Conservation (phyloP, 2,888 invertebrate genomes). For the Furcula furcula region DNA sequence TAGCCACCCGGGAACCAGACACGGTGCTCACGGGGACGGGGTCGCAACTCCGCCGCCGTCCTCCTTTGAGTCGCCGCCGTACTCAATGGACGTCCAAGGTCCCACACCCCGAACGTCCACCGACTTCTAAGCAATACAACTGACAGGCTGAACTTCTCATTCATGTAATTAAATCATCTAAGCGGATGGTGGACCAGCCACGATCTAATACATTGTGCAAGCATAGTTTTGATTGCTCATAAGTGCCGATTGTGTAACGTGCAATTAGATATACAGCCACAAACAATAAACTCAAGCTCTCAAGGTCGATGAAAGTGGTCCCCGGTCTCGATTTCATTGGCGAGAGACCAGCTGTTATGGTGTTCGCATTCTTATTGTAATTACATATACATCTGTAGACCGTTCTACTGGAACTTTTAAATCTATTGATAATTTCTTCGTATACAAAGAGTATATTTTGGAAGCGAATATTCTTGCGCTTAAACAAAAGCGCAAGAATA, state of each 20-base stretch:
- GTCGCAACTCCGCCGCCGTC: too few species aligned
- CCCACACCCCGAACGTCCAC: too few species aligned
- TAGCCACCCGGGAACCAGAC: not conserved
- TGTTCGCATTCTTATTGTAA: conserved; percentile 11
- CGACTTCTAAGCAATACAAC: too few species aligned
- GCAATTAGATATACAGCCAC: conserved; percentile 53
- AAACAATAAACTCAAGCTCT: conserved; percentile 36
- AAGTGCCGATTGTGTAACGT: conserved; percentile 46
- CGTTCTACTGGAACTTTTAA: too few species aligned
- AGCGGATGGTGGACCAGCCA: conserved; percentile 13
- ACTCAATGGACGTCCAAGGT: too few species aligned
- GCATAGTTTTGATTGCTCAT: conserved; percentile 50
- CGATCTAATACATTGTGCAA: conserved; percentile 42
- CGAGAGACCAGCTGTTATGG: conserved; percentile 10
- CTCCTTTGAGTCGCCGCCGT: too few species aligned
- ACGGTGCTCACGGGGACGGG: too few species aligned
- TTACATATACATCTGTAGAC: too few species aligned
- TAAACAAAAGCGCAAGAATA: too few species aligned
- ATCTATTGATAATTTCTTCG: too few species aligned
- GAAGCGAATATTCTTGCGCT: too few species aligned
- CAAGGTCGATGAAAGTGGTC: conserved; percentile 63
- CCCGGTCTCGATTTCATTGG: conserved; percentile 48
- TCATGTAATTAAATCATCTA: conserved; percentile 6
- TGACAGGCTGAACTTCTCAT: not conserved
- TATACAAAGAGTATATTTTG: too few species aligned